Evolutionary conservation across 2,797 vertebrate genomes (phyloP).

Genomic region (Sarcophilus harrisii): DNA sequence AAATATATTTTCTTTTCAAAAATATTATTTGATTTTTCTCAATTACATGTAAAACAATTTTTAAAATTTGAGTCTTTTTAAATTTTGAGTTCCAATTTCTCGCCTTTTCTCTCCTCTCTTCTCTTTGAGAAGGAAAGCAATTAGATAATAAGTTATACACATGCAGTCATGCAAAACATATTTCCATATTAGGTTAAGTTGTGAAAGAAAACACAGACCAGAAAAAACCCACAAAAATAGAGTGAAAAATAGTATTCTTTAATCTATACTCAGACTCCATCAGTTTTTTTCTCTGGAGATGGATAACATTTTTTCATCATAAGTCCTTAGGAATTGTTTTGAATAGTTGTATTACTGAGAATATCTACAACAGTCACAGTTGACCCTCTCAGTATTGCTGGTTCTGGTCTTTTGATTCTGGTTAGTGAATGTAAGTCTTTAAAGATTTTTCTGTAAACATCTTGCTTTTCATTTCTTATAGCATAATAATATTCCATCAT

Average conservation of each 20-base stretch:
- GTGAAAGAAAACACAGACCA: neutral
- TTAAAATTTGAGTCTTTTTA: neutral
- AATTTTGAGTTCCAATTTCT: neutral
- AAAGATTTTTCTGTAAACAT: neutral
- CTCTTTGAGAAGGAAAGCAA: neutral
- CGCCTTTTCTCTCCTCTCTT: neutral
- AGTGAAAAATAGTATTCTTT: neutral
- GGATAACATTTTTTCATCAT: neutral
- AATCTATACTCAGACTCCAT: neutral
- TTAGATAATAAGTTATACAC: neutral
- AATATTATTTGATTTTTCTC: neutral
- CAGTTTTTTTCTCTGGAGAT: neutral
- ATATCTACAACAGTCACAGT: neutral
- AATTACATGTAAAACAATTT: neutral
- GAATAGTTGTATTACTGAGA: neutral
- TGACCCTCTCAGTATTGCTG: neutral
- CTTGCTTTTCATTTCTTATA: neutral
- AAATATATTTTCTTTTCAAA: neutral
- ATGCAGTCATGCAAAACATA: neutral
- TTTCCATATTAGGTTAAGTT: neutral
- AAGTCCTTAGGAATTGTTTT: neutral
- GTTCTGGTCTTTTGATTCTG: neutral
- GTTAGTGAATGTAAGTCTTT: neutral
- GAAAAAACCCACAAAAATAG: neutral
- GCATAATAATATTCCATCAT: neutral